These are phyloP conservation scores for Heliangelus exortis DNA, from an alignment of 2,797 vertebrate genomes.

Conservation along the genomic window DNA sequence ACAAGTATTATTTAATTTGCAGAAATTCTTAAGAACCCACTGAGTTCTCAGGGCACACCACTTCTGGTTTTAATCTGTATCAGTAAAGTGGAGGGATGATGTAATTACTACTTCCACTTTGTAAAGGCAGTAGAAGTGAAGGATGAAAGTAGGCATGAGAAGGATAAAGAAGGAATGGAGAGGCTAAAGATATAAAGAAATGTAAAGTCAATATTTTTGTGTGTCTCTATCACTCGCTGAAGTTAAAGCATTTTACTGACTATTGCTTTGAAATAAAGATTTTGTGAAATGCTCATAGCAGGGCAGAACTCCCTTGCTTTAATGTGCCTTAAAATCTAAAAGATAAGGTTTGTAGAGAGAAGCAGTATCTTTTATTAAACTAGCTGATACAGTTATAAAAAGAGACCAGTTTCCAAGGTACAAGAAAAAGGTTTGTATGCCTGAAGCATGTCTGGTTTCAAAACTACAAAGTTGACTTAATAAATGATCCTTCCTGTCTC, in stretches of 20 bases:
- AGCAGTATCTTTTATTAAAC: conserved; percentile 70
- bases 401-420: conserved; percentile 45
- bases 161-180: conserved; percentile 37
- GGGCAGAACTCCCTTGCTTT: conserved; percentile 49
- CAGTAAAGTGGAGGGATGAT: conserved; percentile 48
- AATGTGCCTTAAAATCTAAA: conserved; percentile 57
- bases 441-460: conserved; percentile 53
- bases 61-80: conserved; percentile 68
- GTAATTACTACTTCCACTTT: conserved; percentile 67
- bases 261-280: conserved; percentile 59
- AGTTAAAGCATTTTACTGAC: conserved; percentile 56
- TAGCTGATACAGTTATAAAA: conserved; percentile 64
- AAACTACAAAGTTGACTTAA: conserved; percentile 46
- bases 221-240: conserved; percentile 19
- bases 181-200: conserved; percentile 19
- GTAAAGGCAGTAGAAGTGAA: conserved; percentile 52
- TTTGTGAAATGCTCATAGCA: conserved; percentile 45
- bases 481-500: conserved; percentile 45
- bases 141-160: conserved; percentile 35
- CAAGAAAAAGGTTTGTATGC: conserved; percentile 50
- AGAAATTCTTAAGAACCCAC: conserved; percentile 67
- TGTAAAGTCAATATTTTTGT: conserved; percentile 60
- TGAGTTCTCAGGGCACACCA: conserved; percentile 64
- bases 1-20: conserved; percentile 70
- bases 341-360: conserved; percentile 49